phyloP scores from a whole-genome alignment of 2,113 vertebrate species.

The Megaptera novaeangliae region DNA sequence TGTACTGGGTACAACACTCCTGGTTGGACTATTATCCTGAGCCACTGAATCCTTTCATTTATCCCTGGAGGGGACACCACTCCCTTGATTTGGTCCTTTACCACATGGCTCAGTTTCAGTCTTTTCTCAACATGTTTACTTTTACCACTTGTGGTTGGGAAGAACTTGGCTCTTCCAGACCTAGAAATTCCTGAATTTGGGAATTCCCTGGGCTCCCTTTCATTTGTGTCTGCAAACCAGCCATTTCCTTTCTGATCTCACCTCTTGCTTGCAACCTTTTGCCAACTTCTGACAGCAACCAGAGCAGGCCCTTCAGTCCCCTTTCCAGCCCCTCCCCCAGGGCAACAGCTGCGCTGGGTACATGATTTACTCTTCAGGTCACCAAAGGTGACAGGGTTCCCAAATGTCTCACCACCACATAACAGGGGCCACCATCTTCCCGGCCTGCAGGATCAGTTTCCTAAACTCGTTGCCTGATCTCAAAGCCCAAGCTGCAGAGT shows the following conservation, averaged over 20 bases:
- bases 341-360: no score
- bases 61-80: neutral
- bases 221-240: neutral
- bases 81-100: no score
- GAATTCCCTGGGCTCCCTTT: no score
- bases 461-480: neutral
- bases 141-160: neutral
- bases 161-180: neutral
- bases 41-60: fast-evolving
- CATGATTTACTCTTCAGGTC: neutral
- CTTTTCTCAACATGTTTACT: neutral
- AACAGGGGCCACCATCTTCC: neutral
- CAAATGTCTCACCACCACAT: fast-evolving
- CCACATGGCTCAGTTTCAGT: fast-evolving
- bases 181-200: fast-evolving
- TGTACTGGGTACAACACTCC: fast-evolving
- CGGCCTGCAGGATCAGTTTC: fast-evolving
- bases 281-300: neutral
- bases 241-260: neutral
- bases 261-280: neutral
- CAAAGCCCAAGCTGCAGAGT: neutral
- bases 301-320: fast-evolving
- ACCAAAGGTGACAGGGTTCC: no score
- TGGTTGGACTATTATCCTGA: fast-evolving
- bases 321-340: neutral